Percentiles rank a stretch among this genome's conserved stretches.
phyloP scores from a whole-genome alignment of 1,140 invertebrate species.

The Zaprionus capensis region DNA sequence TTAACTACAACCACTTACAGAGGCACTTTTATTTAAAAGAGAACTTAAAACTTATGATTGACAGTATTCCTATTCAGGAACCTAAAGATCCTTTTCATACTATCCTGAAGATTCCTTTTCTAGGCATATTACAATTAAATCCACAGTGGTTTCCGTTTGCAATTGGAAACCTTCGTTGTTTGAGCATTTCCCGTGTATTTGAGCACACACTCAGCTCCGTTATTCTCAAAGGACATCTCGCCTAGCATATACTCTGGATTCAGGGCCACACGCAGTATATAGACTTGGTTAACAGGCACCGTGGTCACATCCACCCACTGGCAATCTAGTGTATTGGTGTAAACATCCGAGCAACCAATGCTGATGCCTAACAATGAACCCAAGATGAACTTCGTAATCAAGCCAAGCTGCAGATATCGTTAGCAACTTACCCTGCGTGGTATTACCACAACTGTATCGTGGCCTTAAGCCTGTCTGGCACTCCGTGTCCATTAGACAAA shows the following conservation, averaged over 20 bases:
- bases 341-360: constrained; percentile 97
- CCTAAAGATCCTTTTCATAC: neutral
- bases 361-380: constrained; percentile 89
- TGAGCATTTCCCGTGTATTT: constrained; percentile 88
- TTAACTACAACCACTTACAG: constrained; percentile 61
- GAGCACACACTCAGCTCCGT: constrained; percentile 93
- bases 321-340: constrained; percentile 96
- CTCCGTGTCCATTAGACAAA: constrained; percentile 97
- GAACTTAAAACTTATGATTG: constrained; percentile 3
- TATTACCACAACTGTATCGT: constrained; percentile 94
- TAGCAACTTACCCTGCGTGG: constrained; percentile 89
- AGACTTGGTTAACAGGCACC: constrained; percentile 92
- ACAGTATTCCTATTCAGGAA: neutral
- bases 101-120: neutral
- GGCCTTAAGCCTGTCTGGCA: constrained; percentile 90
- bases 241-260: constrained; percentile 91
- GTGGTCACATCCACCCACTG: constrained; percentile 99
- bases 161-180: constrained; percentile 90
- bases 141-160: constrained; percentile 87
- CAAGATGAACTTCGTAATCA: neutral
- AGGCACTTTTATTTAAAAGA: constrained; percentile 4
- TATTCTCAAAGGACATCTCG: constrained; percentile 95
- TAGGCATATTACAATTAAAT: constrained; percentile 46
- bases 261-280: constrained; percentile 91
- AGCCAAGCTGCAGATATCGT: neutral